Evolutionary conservation across 2,797 vertebrate species (phyloP).

Genomic region (Urophycis tenuis): DNA sequence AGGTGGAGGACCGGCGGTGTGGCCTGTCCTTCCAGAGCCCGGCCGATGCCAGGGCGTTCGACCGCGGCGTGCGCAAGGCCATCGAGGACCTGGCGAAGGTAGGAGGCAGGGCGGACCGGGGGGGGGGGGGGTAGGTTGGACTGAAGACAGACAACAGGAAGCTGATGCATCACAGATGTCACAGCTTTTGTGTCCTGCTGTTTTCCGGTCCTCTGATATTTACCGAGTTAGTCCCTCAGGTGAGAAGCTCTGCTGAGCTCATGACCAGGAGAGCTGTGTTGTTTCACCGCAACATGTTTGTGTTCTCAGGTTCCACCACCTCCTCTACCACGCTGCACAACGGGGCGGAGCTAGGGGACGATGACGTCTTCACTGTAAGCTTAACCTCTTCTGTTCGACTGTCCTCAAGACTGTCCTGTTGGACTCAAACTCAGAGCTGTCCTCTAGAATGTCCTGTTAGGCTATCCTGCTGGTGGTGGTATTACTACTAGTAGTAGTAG

Average conservation of each 20-base stretch:
- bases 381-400: neutral
- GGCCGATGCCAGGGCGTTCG: conserved; percentile 93
- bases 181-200: too few relatives aligned
- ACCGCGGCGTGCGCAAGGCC: conserved; percentile 94
- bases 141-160: too few relatives aligned
- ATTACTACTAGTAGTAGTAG: neutral
- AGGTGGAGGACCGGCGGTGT: conserved; percentile 90
- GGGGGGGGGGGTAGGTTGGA: too few relatives aligned
- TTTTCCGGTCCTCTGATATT: too few relatives aligned
- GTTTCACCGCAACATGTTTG: neutral
- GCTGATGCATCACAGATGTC: too few relatives aligned
- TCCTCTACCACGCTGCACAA: conserved; percentile 97
- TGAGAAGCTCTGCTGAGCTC: too few relatives aligned
- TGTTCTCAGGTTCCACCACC: conserved; percentile 86
- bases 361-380: conserved; percentile 98
- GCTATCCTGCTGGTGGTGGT: neutral
- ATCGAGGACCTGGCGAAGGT: conserved; percentile 99
- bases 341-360: conserved; percentile 93
- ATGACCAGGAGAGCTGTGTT: too few relatives aligned
- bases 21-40: conserved; percentile 97
- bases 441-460: neutral
- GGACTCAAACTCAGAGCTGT: too few relatives aligned
- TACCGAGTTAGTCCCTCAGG: too few relatives aligned
- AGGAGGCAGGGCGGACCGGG: neutral
- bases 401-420: neutral